These are phyloP conservation scores for Anoplius nigerrimus DNA, from an alignment of 2,888 invertebrate genomes.

Conservation along the genomic window DNA sequence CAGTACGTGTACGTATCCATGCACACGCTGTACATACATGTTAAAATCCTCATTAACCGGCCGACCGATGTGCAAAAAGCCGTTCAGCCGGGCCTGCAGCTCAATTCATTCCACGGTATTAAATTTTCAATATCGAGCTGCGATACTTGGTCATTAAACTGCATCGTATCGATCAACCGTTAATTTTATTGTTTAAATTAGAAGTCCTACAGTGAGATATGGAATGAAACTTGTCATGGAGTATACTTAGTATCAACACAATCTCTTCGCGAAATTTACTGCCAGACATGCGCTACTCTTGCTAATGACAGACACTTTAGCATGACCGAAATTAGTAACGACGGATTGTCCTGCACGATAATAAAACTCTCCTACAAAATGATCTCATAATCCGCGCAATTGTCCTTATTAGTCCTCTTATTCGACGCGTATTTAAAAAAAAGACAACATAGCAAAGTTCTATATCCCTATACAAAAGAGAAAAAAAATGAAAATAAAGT, in stretches of 20 bases:
- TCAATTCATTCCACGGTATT: background rate
- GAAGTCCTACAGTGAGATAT: background rate
- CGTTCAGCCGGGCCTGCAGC: too few relatives aligned
- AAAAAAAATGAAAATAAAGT: slow-evolving; percentile 33
- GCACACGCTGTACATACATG: too few relatives aligned
- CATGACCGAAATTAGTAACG: background rate
- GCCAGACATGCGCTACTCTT: too few relatives aligned
- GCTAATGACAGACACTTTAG: too few relatives aligned
- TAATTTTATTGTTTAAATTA: background rate
- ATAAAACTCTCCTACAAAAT: background rate
- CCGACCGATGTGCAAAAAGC: too few relatives aligned
- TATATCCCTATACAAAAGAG: slow-evolving; percentile 49
- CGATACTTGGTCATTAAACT: slow-evolving; percentile 26
- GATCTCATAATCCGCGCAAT: slow-evolving; percentile 26
- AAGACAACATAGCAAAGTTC: slow-evolving; percentile 45
- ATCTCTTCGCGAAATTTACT: slow-evolving; percentile 24
- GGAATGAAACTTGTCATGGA: too few relatives aligned
- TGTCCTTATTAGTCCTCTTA: slow-evolving; percentile 20
- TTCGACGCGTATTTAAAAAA: slow-evolving; percentile 22
- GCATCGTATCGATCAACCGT: slow-evolving; percentile 46
- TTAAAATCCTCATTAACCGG: too few relatives aligned
- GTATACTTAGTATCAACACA: slow-evolving; percentile 8
- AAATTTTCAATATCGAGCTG: background rate
- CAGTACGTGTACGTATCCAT: too few relatives aligned
- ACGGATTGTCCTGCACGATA: slow-evolving; percentile 7